Evolutionary conservation across 2,888 invertebrate species (phyloP), one percentile per base, ranked within the genome.

Genomic region (Cephus spinipes): DNA sequence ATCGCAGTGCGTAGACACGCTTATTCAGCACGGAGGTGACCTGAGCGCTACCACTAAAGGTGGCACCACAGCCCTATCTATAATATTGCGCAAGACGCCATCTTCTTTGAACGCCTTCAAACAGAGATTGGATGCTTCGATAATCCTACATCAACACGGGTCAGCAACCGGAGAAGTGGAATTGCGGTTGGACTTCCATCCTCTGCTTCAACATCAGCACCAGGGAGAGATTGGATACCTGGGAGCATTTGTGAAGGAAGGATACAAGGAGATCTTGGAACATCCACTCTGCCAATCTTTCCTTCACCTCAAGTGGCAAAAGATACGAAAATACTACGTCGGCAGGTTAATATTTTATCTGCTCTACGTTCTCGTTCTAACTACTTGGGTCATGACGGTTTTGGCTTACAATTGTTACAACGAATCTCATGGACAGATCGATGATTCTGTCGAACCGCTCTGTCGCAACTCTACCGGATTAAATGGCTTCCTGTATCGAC

Each of bases 271-370:
- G 90, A 96, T 97, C 69, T 91, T 97, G 3, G 93, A 97, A 76
- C 97, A 97, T 92, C 97, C 97, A 0, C 92, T 97, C 6, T 97
- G 97, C 90, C 96, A 97, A 12, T 97, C 97, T 0, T 97, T 97
- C 89, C 92, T 97, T 0, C 95, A 97, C 88, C 94, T 97, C 76
- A 97, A 97, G 90, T 97, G 97, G 97, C 96, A 96, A 86, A 97
- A 97, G 91, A 97, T 97, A 83, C 94, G 97, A 36, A 97, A 97
- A 92, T 97, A 97, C 89, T 97, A 97, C 88, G 95, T 97, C 23
- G 96, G 95, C 0, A 93, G 97, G 77, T 92, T 97, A 84, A 93
- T 96, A 81, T 94, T 97, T 85, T 96, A 96, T 90, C 95, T 96
- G 81, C 94, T 96, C 79, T 97, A 96, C 88, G 96, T 97, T 79